Evolutionary conservation across 2,113 vertebrate species (phyloP), one percentile per base, ranked within the genome.

Genomic region (Pelusios castaneus): DNA sequence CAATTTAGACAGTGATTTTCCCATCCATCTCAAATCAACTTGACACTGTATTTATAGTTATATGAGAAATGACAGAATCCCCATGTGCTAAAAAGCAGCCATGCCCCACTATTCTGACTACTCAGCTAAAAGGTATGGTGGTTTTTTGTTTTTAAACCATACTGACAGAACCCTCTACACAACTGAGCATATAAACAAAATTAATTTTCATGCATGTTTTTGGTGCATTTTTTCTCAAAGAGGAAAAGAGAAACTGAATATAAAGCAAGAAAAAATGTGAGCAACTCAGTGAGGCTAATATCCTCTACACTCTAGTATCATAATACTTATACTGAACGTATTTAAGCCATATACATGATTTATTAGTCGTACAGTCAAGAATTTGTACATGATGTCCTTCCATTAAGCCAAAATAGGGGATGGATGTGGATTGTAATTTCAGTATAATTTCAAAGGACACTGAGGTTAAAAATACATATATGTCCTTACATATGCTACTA

Each of bases 41-140:
- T 0, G 34, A 34, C 43, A 9, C 84, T 86, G 70, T 51, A 4
- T 49, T 47, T 16, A 52, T 82, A 41, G 84, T 0, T 88, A 77
- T 3, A 8, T 1, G 27, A 90, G 95, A 95, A 11, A 91, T 63
- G 0, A 34, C 0, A 1, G 81, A 93, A 79, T 54, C 63, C 63
- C 60, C 43, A 77, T 54, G 79, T 73, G 84, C 80, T 81, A 2
- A 51, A 86, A 29, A 38, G 4, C 27, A 49, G 89, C 24, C 45
- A 49, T 83, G 34, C 25, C 8, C 3, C 1, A 19, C 85, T 78
- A 47, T 21, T 29, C 24, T n/a, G 76, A 81, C 45, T 51, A 41
- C 87, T 79, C 34, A 54, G 80, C 84, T 82, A 97, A 91, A 75
- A 47, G 90, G 58, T 38, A 87, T 77, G 77, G 52, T 81, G 94